Percentiles rank a stretch among this genome's conserved stretches.
Conservation (phyloP, 2,797 vertebrate species). For the Enoplosus armatus region DNA sequence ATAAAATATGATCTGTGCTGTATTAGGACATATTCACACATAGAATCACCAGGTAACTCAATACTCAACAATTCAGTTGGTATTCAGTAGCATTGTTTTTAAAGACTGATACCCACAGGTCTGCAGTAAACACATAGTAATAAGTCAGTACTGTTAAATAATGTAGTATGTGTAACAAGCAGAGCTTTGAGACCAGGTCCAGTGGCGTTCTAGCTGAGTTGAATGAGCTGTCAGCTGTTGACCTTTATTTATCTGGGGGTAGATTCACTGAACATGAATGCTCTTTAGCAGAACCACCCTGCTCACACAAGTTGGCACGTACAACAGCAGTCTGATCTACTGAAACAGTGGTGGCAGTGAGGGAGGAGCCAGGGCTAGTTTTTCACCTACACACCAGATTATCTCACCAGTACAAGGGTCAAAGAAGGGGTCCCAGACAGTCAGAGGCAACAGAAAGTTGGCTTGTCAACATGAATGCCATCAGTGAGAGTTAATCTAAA, state of each 20-base stretch:
- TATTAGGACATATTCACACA: background rate
- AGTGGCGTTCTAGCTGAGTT: background rate
- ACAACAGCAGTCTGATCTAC: background rate
- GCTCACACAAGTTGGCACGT: too few species aligned
- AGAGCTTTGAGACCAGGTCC: constrained; percentile 6
- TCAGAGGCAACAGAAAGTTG: background rate
- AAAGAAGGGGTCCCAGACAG: background rate
- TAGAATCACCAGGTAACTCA: too few species aligned
- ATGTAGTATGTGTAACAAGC: background rate
- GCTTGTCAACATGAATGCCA: background rate
- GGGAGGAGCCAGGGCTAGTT: too few species aligned
- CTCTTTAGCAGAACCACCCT: background rate
- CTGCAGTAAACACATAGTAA: background rate
- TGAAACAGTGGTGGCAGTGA: background rate
- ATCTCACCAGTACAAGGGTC: background rate
- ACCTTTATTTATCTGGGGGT: background rate
- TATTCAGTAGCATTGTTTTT: too few species aligned
- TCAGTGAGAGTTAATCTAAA: background rate
- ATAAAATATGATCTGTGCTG: background rate
- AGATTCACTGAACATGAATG: background rate
- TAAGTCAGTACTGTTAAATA: constrained; percentile 8
- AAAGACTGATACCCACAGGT: background rate
- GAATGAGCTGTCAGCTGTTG: background rate
- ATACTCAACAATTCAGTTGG: too few species aligned
- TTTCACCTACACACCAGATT: background rate